phyloP scores from a whole-genome alignment of 2,888 invertebrate genomes.

The Caenorhabditis sp. region DNA sequence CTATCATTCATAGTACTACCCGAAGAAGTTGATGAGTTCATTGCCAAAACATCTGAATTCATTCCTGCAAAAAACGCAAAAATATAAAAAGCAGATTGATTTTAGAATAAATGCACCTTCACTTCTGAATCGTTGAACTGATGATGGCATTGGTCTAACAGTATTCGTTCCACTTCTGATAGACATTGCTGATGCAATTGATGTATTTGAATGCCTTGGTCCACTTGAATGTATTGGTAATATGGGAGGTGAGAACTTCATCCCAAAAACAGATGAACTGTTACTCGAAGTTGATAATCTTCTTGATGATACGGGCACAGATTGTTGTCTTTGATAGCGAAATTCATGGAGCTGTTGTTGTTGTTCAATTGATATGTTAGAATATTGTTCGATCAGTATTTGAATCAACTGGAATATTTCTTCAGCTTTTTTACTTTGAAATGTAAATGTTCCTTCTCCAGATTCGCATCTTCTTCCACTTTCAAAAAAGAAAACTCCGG shows the following conservation, averaged over 20 bases:
- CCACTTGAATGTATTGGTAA: conserved; percentile 25
- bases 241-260: conserved; percentile 20
- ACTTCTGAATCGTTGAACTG: conserved; percentile 63
- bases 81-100: too few relatives aligned
- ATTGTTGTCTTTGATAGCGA: conserved; percentile 38
- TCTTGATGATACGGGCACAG: conserved; percentile 27
- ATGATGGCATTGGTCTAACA: conserved; percentile 39
- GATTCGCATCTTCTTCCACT: conserved; percentile 66
- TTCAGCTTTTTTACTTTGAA: conserved; percentile 67
- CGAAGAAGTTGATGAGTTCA: conserved; percentile 12
- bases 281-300: conserved; percentile 28
- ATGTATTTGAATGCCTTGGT: conserved; percentile 32
- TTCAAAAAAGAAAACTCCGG: conserved; percentile 68
- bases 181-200: conserved; percentile 40
- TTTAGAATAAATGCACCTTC: conserved; percentile 45
- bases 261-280: conserved; percentile 16
- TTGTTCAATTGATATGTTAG: conserved; percentile 42
- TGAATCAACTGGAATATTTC: conserved; percentile 64
- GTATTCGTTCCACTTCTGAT: conserved; percentile 22
- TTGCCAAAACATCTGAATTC: conserved; percentile 30
- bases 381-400: conserved; percentile 52
- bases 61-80: conserved; percentile 34
- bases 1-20: conserved; percentile 30
- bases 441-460: conserved; percentile 68
- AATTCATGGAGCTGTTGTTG: conserved; percentile 30